Evolutionary conservation across 2,888 invertebrate species (phyloP), one percentile per base, ranked within the genome.

Genomic region (Romanomermis culicivorax): DNA sequence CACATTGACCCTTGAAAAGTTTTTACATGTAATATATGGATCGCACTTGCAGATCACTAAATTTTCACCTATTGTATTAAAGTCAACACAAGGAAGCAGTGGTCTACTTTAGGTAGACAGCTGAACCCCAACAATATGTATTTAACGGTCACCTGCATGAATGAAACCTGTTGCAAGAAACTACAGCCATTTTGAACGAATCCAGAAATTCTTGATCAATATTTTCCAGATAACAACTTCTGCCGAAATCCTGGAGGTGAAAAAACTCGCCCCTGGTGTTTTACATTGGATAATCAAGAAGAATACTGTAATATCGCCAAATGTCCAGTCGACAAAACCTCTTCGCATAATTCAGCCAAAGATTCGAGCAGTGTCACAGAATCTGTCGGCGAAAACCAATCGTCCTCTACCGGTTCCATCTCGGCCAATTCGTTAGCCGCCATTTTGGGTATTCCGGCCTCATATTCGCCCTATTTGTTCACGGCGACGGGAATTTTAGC

Each of bases 231-330:
- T 7, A 25, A 88, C 68, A 87, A 85, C 66, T 88, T 82, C 69
- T 82, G 79, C 64, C 80, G 91, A 58, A 93, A 95, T 72, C 93
- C 93, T 36, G 85, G 83, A 26, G 81, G 81, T 29, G 29, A 49
- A 29, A 81, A 83, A 68, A 68, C 75, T 0, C 81, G 81, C 61
- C 93, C 93, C 0, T 95, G 91, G 85, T 95, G 93, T 72, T 85
- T 72, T 62, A 72, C 71, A n/a, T 63, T 63, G 11, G 79, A 80
- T 64, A 78, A 78, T 62, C 79, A 80, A 60, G 80, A 79, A 65
- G 86, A 88, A 68, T 72, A 79, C 55, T 95, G 93, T 71, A 78
- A 82, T 64, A 81, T 95, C 62, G 82, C 82, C 23, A 82, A 82
- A 72, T 93, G 93, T 30, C 63, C 63, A 7, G 56, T 53, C 7